Evolutionary conservation across 2,113 vertebrate species (phyloP).

Genomic region (Lipotes vexillifer): DNA sequence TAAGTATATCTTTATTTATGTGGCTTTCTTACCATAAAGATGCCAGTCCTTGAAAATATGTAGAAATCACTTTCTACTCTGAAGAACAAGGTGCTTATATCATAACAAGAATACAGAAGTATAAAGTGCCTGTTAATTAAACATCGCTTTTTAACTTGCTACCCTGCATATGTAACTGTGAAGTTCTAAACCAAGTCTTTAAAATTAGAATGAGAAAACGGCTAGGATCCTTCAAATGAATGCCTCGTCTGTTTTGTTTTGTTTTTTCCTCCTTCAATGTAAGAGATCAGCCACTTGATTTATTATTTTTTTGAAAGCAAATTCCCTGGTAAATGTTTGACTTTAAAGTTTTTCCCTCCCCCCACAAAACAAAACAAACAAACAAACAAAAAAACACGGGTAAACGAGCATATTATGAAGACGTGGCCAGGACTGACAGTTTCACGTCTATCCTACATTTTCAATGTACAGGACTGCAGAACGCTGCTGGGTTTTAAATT

Average conservation of each 20-base stretch:
- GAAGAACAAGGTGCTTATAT: constrained; percentile 53
- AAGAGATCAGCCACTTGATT: constrained; percentile 42
- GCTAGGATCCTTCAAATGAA: constrained; percentile 46
- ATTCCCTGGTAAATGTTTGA: not conserved
- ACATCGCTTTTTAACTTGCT: constrained; percentile 32
- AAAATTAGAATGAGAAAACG: constrained; percentile 75
- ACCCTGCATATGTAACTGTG: constrained; percentile 54
- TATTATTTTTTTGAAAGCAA: constrained; percentile 8
- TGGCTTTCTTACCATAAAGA: constrained; percentile 67
- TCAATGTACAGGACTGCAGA: not conserved
- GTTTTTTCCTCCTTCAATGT: not conserved
- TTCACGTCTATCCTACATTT: not conserved
- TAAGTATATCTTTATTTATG: constrained; percentile 69
- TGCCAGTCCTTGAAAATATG: constrained; percentile 76
- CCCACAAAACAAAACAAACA: not conserved
- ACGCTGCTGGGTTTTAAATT: not conserved
- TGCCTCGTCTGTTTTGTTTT: not conserved
- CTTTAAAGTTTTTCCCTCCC: not conserved
- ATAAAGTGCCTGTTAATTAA: constrained; percentile 70
- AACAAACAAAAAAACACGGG: not conserved
- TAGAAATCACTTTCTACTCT: constrained; percentile 70
- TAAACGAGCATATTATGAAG: not conserved
- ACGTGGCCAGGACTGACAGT: not conserved
- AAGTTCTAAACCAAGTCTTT: constrained; percentile 64
- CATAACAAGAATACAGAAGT: constrained; percentile 61